A percentile compares a stretch with the other conserved stretches of the same genome.
These are phyloP conservation scores for Antheraea yamamai DNA, from an alignment of 2,888 invertebrate species.

Conservation along the genomic window DNA sequence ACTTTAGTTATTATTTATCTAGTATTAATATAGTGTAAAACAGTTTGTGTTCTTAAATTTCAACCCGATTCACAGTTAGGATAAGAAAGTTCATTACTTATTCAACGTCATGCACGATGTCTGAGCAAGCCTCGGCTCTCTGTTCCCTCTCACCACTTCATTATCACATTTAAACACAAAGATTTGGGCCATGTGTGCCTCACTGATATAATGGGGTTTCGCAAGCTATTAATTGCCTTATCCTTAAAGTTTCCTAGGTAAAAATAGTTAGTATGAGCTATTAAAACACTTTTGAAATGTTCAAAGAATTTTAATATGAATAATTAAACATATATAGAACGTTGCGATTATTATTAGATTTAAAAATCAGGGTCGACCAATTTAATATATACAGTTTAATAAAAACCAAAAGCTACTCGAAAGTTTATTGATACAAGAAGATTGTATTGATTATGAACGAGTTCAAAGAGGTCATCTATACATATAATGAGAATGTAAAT, in stretches of 20 bases:
- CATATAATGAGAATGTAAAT: too few species aligned
- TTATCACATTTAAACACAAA: constrained; percentile 64
- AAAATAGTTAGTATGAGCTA: not conserved
- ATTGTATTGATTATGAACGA: too few species aligned
- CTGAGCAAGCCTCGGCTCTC: constrained; percentile 44
- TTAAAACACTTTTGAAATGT: not conserved
- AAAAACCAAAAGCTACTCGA: too few species aligned
- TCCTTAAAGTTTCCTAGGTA: constrained; percentile 25
- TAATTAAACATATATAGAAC: not conserved
- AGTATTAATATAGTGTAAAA: constrained; percentile 29
- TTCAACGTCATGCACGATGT: constrained; percentile 64
- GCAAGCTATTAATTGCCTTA: constrained; percentile 39
- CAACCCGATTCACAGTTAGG: constrained; percentile 39
- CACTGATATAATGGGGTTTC: constrained; percentile 26
- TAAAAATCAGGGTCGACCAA: too few species aligned
- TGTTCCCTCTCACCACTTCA: constrained; percentile 56
- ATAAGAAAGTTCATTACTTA: constrained; percentile 62
- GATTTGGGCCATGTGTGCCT: constrained; percentile 42
- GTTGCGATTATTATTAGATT: too few species aligned
- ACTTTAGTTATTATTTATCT: not conserved
- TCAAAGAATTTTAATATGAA: not conserved
- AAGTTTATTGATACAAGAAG: too few species aligned
- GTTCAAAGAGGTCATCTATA: too few species aligned
- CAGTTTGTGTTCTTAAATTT: constrained; percentile 53
- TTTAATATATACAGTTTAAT: too few species aligned